Base-by-base conservation (phyloP, 2,113 vertebrate species). In the Sterrhoptilus dennistouni region DNA sequence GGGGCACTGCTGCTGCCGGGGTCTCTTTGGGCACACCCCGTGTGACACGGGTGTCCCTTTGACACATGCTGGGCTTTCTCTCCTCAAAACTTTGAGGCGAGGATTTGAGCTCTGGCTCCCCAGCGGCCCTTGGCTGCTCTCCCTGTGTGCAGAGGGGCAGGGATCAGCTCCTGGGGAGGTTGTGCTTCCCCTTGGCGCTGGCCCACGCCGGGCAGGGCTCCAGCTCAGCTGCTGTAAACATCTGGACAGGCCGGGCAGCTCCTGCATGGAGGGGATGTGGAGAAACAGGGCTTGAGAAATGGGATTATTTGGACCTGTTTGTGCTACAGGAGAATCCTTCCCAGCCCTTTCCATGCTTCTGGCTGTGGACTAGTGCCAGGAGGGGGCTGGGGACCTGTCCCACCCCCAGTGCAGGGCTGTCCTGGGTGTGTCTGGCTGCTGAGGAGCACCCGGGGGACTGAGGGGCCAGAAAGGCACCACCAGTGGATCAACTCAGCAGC, bases 401-500 rank as follows among this genome's bases (percentile, higher is more conserved):
- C 50, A 31, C 2, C 54, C 9, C 40, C 1, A 0, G 27, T 54
- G 52, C 56, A 9, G 53, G 38, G 33, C 44, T 38, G n/a, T 36
- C 12, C 44, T 74, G 4, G 2, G 14, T 40, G 63, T 45, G 3
- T 49, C 44, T 49, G 57, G 8, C 57, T 20, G n/a, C 8, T 8
- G 69, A 65, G 60, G 28, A 66, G 59, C 12, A 0, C 14, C 20
- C 0, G 1, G 21, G 35, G 5, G 4, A 3, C 19, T 0, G 0
- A 65, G 54, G 70, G 14, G 24, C 59, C 49, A 21, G 21, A 23
- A 42, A 50, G 50, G 64, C 33, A 14, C 8, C 19, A 3, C 33
- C 23, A 4, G 68, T 1, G 0, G 35, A 7, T 49, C 11, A n/a
- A 69, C 25, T 66, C 5, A 21, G 66, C 79, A 36, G 57, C 52